Evolutionary conservation across 92 coral and sea anemone species (phyloP), one percentile per base, ranked within the genome.

Genomic region (Zoanthus sociatus): DNA sequence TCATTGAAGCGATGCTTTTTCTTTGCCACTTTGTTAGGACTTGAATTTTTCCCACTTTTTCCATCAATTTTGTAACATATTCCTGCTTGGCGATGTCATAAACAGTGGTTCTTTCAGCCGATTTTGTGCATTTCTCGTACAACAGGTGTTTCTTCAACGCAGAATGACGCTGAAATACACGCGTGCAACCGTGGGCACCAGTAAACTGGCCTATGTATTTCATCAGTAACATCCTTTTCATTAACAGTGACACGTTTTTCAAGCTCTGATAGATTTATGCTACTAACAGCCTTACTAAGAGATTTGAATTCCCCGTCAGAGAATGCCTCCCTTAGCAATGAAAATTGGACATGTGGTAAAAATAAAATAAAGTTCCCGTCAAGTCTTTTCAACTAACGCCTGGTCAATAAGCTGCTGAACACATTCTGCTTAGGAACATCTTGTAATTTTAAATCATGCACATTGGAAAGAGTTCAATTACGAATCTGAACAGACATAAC

Each of bases 171-270:
- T 64, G 44, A 16, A 77, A 77, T 15, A 77, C 75, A 76, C 84
- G 48, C 15, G 70, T 87, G 71, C 90, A 87, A 67, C 84, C 90
- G 14, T 48, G 86, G 73, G 78, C 90, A 87, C 48, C 90, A 67
- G 58, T 51, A 87, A 30, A 71, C 53, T 30, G 90, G 68, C 78
- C n/a, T 53, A 11, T 76, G 26, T 17, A 68, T 31, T 53, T 42
- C 18, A 8, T 53, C 18, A 15, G 26, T 5, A 60, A 4, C 18
- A 60, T 60, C 7, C 4, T 60, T 15, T 13, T 60, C n/a, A 2
- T 20, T 1, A 15, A 60, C 66, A 60, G 60, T 53, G 73, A 18
- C 84, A 51, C 55, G 21, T 37, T 14, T 67, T 32, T 64, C 54
- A 7, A 54, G 37, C 8, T 21, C 30, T 26, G 82, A 26, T 72